phyloP scores from a whole-genome alignment of 2,113 vertebrate species.

The Xenopus tropicalis region UCB_Xtro_10.0 CM004446.2:74019501-74020000 shows the following conservation, averaged over 20 bases:
- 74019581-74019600: too few species aligned
- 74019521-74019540: too few species aligned
- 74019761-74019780: slow-evolving; percentile 2
- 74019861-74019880: slow-evolving; percentile 19
- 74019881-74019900: slow-evolving; percentile 26
- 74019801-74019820: slow-evolving; percentile 25
- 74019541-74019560: too few species aligned
- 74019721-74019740: neutral
- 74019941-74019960: slow-evolving; percentile 15
- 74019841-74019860: slow-evolving; percentile 20
- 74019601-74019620: neutral
- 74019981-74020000: slow-evolving; percentile 15
- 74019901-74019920: slow-evolving; percentile 38
- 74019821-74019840: slow-evolving; percentile 38
- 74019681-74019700: slow-evolving; percentile 12
- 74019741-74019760: neutral
- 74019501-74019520: too few species aligned
- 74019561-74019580: too few species aligned
- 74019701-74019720: neutral
- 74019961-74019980: neutral
- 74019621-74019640: neutral
- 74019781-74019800: neutral
- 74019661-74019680: slow-evolving; percentile 21
- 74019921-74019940: slow-evolving; percentile 6
- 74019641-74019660: neutral